phyloP scores from a whole-genome alignment of 2,888 invertebrate genomes.

The Lasioglossum pauxillum region DNA sequence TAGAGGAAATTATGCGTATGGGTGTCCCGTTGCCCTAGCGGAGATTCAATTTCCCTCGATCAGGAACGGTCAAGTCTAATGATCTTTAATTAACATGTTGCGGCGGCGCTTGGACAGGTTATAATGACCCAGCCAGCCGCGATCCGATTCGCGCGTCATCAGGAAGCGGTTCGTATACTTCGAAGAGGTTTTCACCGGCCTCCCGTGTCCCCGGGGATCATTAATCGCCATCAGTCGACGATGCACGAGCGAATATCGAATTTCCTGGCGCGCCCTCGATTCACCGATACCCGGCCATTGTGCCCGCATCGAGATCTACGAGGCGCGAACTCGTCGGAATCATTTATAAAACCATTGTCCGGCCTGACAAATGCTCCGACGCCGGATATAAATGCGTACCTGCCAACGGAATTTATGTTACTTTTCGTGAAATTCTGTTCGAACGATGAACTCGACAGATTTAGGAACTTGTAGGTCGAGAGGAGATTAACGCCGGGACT shows the following conservation, averaged over 20 bases:
- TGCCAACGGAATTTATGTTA: slow-evolving; percentile 47
- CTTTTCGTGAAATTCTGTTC: slow-evolving; percentile 45
- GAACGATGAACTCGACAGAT: slow-evolving; percentile 32
- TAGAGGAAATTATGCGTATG: background rate
- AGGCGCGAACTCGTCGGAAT: slow-evolving; percentile 65
- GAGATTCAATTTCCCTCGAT: slow-evolving; percentile 26
- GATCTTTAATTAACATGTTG: slow-evolving; percentile 49
- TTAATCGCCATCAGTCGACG: slow-evolving; percentile 71
- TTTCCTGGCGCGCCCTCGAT: slow-evolving; percentile 77
- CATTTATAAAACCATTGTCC: slow-evolving; percentile 71
- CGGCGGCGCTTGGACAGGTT: slow-evolving; percentile 8
- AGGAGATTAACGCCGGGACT: background rate
- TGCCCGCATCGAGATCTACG: slow-evolving; percentile 65
- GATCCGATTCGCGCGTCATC: slow-evolving; percentile 30
- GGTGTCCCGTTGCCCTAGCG: background rate
- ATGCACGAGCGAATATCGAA: slow-evolving; percentile 74
- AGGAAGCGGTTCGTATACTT: background rate
- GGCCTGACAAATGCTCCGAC: slow-evolving; percentile 61
- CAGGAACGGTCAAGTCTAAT: slow-evolving; percentile 16
- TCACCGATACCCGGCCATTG: slow-evolving; percentile 73
- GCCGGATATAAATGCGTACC: slow-evolving; percentile 40
- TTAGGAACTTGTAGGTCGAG: background rate
- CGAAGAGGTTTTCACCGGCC: background rate
- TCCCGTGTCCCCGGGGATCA: slow-evolving; percentile 45
- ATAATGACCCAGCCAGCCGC: background rate